Evolutionary conservation across 2,113 vertebrate genomes (phyloP), one percentile per base, ranked within the genome.

Genomic region (Zeus faber): DNA sequence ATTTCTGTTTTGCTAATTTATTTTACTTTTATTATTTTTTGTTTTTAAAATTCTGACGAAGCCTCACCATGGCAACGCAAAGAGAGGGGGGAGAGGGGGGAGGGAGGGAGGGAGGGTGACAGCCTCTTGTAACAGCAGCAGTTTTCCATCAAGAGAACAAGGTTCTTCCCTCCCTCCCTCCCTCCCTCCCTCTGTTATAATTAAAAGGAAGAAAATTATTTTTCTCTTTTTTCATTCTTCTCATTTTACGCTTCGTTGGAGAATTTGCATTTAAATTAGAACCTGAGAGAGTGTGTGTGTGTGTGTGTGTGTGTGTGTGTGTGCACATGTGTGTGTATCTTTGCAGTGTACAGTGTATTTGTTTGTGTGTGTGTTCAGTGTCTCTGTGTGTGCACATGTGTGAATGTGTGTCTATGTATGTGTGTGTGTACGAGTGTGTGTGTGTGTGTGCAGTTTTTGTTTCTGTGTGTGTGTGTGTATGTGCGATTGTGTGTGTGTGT

Each of bases 201-300:
- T n/a, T n/a, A n/a, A n/a, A n/a, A n/a, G n/a, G n/a, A n/a, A n/a
- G n/a, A n/a, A n/a, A n/a, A n/a, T n/a, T n/a, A n/a, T n/a, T n/a
- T n/a, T n/a, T 9, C 33, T 14, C 11, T n/a, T n/a, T 14, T 9
- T n/a, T n/a, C n/a, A 33, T 33, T 33, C 31, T 13, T 13, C 9
- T 13, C 31, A 33, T 33, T 33, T 33, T 33, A 33, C 17, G 20
- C 5, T 6, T 5, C 35, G 5, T 83, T 62, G 72, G 82, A 79
- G 82, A 70, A 86, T 86, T 86, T 83, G 84, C 84, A 86, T 86
- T 83, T 86, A 86, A 85, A 86, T 85, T 85, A 82, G 79, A 85
- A 80, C 66, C 76, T 69, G 67, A 58, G 48, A 77, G 77, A 67
- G 67, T 49, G 41, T 49, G 14, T 21, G 2, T 56, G 33, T 39